phyloP scores from a whole-genome alignment of 2,797 vertebrate genomes.

The Ptychadena robeensis region DNA sequence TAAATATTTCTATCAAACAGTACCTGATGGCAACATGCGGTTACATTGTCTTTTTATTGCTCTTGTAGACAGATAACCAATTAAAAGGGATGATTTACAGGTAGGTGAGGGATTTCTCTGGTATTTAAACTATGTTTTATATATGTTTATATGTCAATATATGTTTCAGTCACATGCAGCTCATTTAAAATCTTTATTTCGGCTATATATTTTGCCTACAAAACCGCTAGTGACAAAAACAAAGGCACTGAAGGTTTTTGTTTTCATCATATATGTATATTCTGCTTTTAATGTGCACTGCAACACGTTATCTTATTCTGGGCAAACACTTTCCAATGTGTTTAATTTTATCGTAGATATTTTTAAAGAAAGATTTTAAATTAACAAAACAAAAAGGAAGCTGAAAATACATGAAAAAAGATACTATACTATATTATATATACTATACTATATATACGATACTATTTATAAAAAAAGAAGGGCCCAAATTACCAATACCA shows the following conservation, averaged over 20 bases:
- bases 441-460: too few species aligned
- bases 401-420: too few species aligned
- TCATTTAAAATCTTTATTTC: slow-evolving; percentile 7
- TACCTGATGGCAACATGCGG: slow-evolving; percentile 58
- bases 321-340: too few species aligned
- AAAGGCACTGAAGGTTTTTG: neutral
- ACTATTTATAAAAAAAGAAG: too few species aligned
- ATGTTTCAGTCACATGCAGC: neutral
- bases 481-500: too few species aligned
- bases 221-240: neutral
- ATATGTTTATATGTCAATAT: too few species aligned
- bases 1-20: slow-evolving; percentile 86
- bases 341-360: too few species aligned
- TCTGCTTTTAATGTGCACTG: neutral
- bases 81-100: slow-evolving; percentile 26
- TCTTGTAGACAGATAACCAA: slow-evolving; percentile 6
- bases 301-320: too few species aligned
- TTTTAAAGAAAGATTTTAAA: too few species aligned
- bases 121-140: neutral
- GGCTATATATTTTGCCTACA: neutral
- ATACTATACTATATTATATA: too few species aligned
- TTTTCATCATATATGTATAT: neutral
- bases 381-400: too few species aligned
- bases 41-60: slow-evolving; percentile 41
- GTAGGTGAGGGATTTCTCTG: slow-evolving; percentile 13